A percentile compares a stretch with the other conserved stretches of the same genome.
These are phyloP conservation scores for Intellagama lesueurii DNA, from an alignment of 2,797 vertebrate genomes.

Conservation along the genomic window DNA sequence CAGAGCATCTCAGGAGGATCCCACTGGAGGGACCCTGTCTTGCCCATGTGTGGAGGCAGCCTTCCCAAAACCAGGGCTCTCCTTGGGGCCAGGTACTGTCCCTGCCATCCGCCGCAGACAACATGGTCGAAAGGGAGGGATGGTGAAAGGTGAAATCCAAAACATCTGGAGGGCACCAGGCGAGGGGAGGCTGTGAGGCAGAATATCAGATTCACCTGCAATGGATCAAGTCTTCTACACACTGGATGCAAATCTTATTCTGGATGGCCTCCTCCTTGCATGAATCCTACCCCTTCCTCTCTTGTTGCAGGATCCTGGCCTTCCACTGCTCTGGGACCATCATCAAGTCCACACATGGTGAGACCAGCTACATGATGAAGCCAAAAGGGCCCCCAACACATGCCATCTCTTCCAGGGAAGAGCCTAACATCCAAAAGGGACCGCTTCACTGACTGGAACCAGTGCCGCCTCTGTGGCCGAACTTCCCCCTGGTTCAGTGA, in stretches of 20 bases:
- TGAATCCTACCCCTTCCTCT: not conserved
- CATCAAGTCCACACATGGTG: not conserved
- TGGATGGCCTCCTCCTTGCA: not conserved
- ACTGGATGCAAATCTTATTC: not conserved
- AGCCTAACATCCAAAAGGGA: rapidly evolving
- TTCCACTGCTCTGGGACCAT: not conserved
- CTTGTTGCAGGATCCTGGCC: no score
- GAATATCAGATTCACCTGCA: not conserved
- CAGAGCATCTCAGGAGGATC: no score
- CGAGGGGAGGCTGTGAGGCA: not conserved
- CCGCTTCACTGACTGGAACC: rapidly evolving
- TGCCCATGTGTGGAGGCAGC: not conserved
- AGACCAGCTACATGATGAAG: not conserved
- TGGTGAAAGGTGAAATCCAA: not conserved
- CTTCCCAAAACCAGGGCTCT: not conserved
- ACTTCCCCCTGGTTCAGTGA: no score
- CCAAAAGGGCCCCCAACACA: no score
- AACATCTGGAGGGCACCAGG: not conserved
- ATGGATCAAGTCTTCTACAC: rapidly evolving
- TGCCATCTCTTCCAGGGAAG: rapidly evolving
- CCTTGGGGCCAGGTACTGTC: not conserved
- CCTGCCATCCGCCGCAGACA: not conserved
- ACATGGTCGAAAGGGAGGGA: not conserved
- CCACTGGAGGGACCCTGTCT: not conserved
- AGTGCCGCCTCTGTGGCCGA: no score